phyloP scores from a whole-genome alignment of 2,113 vertebrate genomes.

The Thryonomys swinderianus region DNA sequence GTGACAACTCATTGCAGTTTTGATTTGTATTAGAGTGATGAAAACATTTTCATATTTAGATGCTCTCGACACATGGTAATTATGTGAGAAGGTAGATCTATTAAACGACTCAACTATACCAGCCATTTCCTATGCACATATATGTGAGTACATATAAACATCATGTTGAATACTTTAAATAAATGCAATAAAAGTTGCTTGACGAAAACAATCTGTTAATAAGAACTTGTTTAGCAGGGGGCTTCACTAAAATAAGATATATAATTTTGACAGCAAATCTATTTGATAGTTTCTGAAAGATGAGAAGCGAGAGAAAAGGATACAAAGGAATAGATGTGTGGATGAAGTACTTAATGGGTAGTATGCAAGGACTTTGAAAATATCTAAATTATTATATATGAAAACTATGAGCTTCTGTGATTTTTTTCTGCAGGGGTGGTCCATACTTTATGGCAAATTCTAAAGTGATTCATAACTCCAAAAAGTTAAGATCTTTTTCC shows the following conservation, averaged over 20 bases:
- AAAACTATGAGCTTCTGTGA: background rate
- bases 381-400: background rate
- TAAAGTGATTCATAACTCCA: background rate
- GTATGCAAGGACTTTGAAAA: background rate
- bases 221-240: background rate
- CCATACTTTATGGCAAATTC: slow-evolving; percentile 10
- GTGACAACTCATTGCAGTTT: background rate
- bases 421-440: background rate
- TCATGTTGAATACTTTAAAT: background rate
- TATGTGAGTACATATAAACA: background rate
- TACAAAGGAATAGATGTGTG: background rate
- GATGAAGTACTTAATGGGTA: background rate
- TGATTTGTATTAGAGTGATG: background rate
- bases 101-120: background rate
- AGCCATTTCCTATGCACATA: background rate
- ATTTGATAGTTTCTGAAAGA: background rate
- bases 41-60: background rate
- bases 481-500: background rate
- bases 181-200: background rate
- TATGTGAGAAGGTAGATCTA: background rate
- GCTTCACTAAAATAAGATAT: background rate
- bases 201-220: background rate
- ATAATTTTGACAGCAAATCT: background rate
- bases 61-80: background rate
- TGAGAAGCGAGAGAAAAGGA: background rate